phyloP scores from a whole-genome alignment of 2,888 invertebrate species.

The Nomada flava region DNA sequence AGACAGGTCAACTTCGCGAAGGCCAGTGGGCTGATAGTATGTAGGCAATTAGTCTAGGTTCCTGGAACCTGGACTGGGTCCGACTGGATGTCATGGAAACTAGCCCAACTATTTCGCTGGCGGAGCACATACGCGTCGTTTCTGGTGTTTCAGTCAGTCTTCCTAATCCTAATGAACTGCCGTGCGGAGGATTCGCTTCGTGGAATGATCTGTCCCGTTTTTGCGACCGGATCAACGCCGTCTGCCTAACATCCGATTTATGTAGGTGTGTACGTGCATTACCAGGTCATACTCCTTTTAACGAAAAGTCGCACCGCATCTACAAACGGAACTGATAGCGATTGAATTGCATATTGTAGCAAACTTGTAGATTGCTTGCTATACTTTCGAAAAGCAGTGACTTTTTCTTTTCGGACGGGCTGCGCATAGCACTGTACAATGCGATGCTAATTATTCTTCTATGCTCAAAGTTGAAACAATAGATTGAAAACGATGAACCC shows the following conservation, averaged over 20 bases:
- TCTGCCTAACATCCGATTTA: not conserved
- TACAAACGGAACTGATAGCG: not conserved
- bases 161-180: slow-evolving; percentile 46
- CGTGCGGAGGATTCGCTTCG: slow-evolving; percentile 8
- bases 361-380: not conserved
- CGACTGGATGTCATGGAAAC: slow-evolving; percentile 49
- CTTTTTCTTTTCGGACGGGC: too few species aligned
- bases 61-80: slow-evolving; percentile 44
- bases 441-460: too few species aligned
- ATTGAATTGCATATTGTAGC: not conserved
- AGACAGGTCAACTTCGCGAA: slow-evolving; percentile 65
- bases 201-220: slow-evolving; percentile 43
- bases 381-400: too few species aligned
- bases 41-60: slow-evolving; percentile 78
- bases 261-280: not conserved
- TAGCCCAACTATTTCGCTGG: slow-evolving; percentile 54
- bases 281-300: not conserved
- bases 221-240: slow-evolving; percentile 56
- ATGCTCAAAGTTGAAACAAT: too few species aligned
- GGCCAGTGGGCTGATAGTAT: slow-evolving; percentile 64
- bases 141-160: slow-evolving; percentile 27
- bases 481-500: too few species aligned
- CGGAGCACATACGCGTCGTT: slow-evolving; percentile 44
- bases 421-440: too few species aligned
- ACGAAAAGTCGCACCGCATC: not conserved